These are phyloP conservation scores for Helicolenus hilgendorfi DNA, from an alignment of 2,797 vertebrate genomes.

Conservation along the genomic window DNA sequence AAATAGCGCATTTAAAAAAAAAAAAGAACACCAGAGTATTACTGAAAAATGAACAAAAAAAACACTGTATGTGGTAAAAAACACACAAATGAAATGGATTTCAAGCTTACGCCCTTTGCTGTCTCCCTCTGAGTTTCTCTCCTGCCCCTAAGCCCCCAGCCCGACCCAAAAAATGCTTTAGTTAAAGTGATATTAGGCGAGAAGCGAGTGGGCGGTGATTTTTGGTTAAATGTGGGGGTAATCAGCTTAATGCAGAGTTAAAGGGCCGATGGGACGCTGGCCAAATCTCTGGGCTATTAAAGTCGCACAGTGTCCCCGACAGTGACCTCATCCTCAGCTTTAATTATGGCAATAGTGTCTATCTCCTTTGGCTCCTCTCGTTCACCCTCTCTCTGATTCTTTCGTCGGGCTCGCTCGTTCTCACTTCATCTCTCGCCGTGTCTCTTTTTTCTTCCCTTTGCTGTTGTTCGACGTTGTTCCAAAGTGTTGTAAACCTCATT, in stretches of 20 bases:
- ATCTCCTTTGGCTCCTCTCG: slow-evolving; percentile 65
- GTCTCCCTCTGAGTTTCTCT: slow-evolving; percentile 29
- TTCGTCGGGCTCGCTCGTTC: slow-evolving; percentile 34
- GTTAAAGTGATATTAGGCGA: slow-evolving; percentile 83
- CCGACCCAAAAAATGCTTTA: slow-evolving; percentile 70
- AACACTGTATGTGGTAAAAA: slow-evolving; percentile 30
- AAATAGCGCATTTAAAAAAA: slow-evolving; percentile 16
- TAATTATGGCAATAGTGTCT: slow-evolving; percentile 86
- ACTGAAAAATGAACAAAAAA: slow-evolving; percentile 32
- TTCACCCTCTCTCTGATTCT: slow-evolving; percentile 16
- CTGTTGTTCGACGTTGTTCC: slow-evolving; percentile 9
- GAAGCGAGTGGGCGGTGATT: slow-evolving; percentile 72
- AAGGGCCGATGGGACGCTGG: slow-evolving; percentile 83
- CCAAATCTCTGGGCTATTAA: slow-evolving; percentile 89
- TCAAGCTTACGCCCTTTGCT: slow-evolving; percentile 32
- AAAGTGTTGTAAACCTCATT: slow-evolving; percentile 9
- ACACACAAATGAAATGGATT: slow-evolving; percentile 69
- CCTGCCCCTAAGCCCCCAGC: slow-evolving; percentile 17
- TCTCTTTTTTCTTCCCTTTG: slow-evolving; percentile 8
- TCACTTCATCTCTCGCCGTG: slow-evolving; percentile 12
- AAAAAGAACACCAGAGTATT: neutral
- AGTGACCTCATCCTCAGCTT: slow-evolving; percentile 84
- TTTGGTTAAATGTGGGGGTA: slow-evolving; percentile 89
- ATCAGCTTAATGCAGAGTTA: slow-evolving; percentile 90
- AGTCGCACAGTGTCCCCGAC: slow-evolving; percentile 75